Base-by-base conservation (phyloP, 2,113 vertebrate genomes). In the Litocranius walleri region DNA sequence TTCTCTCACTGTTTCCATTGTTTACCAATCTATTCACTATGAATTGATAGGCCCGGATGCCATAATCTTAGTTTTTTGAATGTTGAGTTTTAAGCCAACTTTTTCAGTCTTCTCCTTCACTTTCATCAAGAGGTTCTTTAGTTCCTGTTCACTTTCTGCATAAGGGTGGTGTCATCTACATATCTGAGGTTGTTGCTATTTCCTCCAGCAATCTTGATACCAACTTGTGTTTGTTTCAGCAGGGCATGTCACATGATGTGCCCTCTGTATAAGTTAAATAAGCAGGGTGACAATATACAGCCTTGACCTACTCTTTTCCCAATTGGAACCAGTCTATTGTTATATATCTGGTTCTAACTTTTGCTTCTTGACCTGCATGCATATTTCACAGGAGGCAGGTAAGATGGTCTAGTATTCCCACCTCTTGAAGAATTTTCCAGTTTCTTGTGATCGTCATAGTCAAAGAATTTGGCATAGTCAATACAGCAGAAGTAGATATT, bases 11-110 rank as follows among this genome's bases (percentile, higher is more conserved):
- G 9, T 40, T 71, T 71, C 67, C n/a, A 40, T 71, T 71, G n/a
- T 23, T 71, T 40, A 40, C 19, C 19, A 36, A 1, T 23, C n/a
- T 40, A 71, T 40, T 71, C 19, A 3, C 19, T 71, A 71, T 71
- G 19, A 71, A 71, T 6, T 71, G n/a, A 40, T 71, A 11, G 19
- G 10, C 5, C n/a, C 0, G 1, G n/a, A 71, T 36, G n/a, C 67
- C 67, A 71, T 71, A 40, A 71, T 40, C 67, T 71, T 71, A 71
- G n/a, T 6, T 71, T 71, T 40, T 71, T 40, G 8, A 71, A 71
- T 71, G n/a, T 23, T 71, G n/a, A 71, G 19, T 71, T 71, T 40
- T 36, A 71, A 71, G 67, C n/a, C 67, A 71, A 23, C n/a, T 6
- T 71, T 71, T 71, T 71, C 19, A 71, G 67, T 71, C 67, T 71